phyloP scores from a whole-genome alignment of 2,113 vertebrate genomes.

The Dissostichus mawsoni region DNA sequence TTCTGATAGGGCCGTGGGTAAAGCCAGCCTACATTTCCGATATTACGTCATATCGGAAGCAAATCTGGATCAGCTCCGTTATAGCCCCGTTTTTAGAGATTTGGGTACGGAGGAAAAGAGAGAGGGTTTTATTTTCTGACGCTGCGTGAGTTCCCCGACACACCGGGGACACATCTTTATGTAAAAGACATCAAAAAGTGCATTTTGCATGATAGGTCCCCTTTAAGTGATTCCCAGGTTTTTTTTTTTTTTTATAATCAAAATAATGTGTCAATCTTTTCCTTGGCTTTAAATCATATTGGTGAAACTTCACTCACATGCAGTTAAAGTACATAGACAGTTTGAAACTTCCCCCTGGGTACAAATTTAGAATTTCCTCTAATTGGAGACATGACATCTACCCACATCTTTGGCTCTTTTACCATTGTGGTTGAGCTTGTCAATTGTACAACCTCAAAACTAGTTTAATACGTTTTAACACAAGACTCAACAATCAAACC shows the following conservation, averaged over 20 bases:
- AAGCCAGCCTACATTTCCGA: too few species aligned
- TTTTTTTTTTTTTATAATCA: background rate
- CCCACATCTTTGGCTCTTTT: conserved; percentile 37
- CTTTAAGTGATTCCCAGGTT: too few species aligned
- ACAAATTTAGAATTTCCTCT: conserved; percentile 6
- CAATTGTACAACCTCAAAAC: conserved; percentile 30
- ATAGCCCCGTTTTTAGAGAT: too few species aligned
- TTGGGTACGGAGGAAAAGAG: too few species aligned
- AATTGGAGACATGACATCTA: conserved; percentile 30
- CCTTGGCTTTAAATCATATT: background rate
- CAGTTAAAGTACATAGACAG: background rate
- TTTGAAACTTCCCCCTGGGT: conserved; percentile 3
- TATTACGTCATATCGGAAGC: too few species aligned
- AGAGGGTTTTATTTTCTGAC: too few species aligned
- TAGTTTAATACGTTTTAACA: conserved; percentile 36
- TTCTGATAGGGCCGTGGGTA: too few species aligned
- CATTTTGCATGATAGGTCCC: too few species aligned
- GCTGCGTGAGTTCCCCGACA: too few species aligned
- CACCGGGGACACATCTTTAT: too few species aligned
- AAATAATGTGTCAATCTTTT: background rate
- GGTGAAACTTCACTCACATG: background rate
- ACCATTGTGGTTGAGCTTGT: conserved; percentile 23
- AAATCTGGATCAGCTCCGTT: too few species aligned
- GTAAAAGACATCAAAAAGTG: too few species aligned
- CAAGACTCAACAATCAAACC: background rate